A percentile compares a stretch with the other conserved stretches of the same genome.
Conservation (phyloP, 2,888 invertebrate species). For the Noctua janthe region DNA sequence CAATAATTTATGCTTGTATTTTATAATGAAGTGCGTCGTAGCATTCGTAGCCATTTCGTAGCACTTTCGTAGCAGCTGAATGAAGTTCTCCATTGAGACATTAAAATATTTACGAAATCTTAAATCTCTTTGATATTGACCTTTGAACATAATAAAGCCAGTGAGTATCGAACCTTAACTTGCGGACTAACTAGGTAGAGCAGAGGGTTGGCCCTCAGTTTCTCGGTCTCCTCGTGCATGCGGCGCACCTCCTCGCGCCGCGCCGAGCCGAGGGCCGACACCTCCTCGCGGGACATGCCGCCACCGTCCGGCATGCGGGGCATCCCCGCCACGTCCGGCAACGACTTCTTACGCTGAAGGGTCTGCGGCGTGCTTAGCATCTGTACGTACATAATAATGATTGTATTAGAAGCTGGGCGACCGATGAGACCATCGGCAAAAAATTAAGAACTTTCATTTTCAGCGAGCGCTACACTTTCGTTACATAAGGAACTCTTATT, state of each 20-base stretch:
- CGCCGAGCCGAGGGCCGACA: conserved; percentile 97
- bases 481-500: not conserved
- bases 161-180: conserved; percentile 94
- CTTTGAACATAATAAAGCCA: not conserved
- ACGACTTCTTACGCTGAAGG: conserved; percentile 98
- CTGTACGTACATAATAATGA: conserved; percentile 80
- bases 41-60: conserved; percentile 53
- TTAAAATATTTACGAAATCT: too few species aligned
- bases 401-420: not conserved
- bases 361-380: conserved; percentile 94
- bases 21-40: not conserved
- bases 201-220: conserved; percentile 98
- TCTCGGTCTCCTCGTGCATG: conserved; percentile 97
- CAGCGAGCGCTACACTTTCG: not conserved
- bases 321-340: conserved; percentile 97
- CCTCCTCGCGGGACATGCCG: conserved; percentile 97
- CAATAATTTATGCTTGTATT: not conserved
- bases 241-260: conserved; percentile 98
- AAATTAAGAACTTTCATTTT: not conserved
- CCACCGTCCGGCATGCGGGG: conserved; percentile 94
- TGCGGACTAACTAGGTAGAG: conserved; percentile 99
- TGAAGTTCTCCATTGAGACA: not conserved
- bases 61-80: conserved; percentile 45
- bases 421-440: not conserved
- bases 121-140: not conserved